Percentiles rank a stretch among this genome's conserved stretches.
These are phyloP conservation scores for Trigoniulus corallinus DNA, from an alignment of 1,140 invertebrate genomes.

Conservation along the genomic window DNA sequence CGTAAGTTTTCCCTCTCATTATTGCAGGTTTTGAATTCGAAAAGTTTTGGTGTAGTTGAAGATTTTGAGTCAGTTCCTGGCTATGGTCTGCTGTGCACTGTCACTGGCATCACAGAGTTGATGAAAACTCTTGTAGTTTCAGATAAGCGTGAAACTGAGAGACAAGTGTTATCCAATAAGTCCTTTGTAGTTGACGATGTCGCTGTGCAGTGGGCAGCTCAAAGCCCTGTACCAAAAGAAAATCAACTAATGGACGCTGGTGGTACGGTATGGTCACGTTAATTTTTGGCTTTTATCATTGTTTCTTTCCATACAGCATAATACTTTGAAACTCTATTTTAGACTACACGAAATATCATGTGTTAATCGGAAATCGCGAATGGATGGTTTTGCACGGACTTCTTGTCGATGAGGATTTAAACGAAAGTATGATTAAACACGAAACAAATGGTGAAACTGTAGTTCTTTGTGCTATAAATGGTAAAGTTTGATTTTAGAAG, in stretches of 20 bases:
- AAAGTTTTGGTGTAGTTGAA: slow-evolving; percentile 45
- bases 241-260: too few species aligned
- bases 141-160: slow-evolving; percentile 34
- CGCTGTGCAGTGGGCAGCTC: too few species aligned
- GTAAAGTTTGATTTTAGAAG: slow-evolving; percentile 23
- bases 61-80: slow-evolving; percentile 81
- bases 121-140: slow-evolving; percentile 5
- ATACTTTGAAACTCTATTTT: too few species aligned
- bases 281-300: too few species aligned
- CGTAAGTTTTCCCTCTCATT: neutral
- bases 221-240: neutral
- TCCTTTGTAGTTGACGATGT: too few species aligned
- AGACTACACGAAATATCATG: slow-evolving; percentile 27
- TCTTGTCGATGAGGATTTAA: slow-evolving; percentile 49
- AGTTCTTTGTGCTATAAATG: slow-evolving; percentile 72
- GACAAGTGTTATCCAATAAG: too few species aligned
- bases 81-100: slow-evolving; percentile 67
- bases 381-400: slow-evolving; percentile 89
- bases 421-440: slow-evolving; percentile 59
- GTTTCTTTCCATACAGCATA: too few species aligned
- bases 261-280: too few species aligned
- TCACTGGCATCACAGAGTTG: slow-evolving; percentile 41
- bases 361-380: slow-evolving; percentile 87
- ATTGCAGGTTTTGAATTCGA: slow-evolving; percentile 37
- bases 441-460: slow-evolving; percentile 81